Percentiles rank a stretch among this genome's conserved stretches.
These are phyloP conservation scores for Isurus oxyrinchus DNA, from an alignment of 2,113 vertebrate genomes.

Conservation along the genomic window DNA sequence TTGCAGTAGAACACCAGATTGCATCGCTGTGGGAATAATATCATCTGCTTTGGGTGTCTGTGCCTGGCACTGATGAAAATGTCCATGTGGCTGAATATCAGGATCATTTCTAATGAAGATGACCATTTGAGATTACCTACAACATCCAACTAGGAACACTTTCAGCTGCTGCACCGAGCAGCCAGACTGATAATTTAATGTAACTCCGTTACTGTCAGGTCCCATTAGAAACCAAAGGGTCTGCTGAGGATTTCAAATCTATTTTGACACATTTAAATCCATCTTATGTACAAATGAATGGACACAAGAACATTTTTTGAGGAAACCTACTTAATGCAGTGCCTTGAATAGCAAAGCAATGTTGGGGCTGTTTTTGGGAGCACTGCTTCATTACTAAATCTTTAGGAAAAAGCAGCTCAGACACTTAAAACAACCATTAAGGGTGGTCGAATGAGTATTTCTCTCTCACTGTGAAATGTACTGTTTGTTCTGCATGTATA, in stretches of 20 bases:
- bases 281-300: not conserved
- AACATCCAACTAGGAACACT: constrained; percentile 27
- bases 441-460: not conserved
- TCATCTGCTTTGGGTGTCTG: constrained; percentile 17
- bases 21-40: constrained; percentile 28
- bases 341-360: not conserved
- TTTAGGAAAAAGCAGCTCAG: not conserved
- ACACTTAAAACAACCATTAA: not conserved
- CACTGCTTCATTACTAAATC: not conserved
- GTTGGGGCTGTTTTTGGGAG: not conserved
- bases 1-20: not conserved
- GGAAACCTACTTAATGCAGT: not conserved
- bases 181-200: not conserved
- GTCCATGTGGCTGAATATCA: constrained; percentile 18
- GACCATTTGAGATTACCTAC: constrained; percentile 23
- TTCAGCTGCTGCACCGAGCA: constrained; percentile 2
- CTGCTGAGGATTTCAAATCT: not conserved
- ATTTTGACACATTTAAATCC: not conserved
- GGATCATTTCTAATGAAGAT: constrained; percentile 24
- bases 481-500: not conserved
- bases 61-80: constrained; percentile 4
- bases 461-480: not conserved
- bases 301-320: not conserved
- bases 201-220: constrained; percentile 10
- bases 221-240: not conserved